Evolutionary conservation across 64 coral and sea anemone species (phyloP).

Genomic region (Acropora yongei): DNA sequence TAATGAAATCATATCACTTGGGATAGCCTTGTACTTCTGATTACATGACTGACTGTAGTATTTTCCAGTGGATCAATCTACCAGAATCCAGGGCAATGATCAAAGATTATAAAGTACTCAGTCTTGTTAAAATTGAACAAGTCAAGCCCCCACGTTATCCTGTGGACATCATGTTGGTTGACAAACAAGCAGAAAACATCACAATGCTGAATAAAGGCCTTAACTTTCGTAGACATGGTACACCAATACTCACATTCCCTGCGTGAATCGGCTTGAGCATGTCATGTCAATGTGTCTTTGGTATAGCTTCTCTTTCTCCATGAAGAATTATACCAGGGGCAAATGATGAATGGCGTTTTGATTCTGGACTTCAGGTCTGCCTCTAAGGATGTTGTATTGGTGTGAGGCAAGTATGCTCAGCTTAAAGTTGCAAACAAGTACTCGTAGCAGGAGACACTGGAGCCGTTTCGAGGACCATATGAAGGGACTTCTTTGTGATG

Average conservation of each 20-base stretch:
- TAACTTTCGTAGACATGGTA: background rate
- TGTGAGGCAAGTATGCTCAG: background rate
- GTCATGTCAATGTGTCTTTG: background rate
- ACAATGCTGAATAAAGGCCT: background rate
- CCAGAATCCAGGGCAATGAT: constrained; percentile 20
- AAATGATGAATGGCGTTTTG: background rate
- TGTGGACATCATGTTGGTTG: background rate
- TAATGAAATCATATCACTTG: too few species aligned
- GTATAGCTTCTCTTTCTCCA: background rate
- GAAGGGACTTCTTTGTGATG: background rate
- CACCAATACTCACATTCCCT: background rate
- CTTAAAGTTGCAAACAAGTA: background rate
- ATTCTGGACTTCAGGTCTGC: background rate
- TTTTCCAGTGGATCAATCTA: background rate
- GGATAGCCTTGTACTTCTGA: background rate
- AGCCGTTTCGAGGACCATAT: too few species aligned
- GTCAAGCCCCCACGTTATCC: background rate
- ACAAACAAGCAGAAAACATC: background rate
- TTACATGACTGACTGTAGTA: background rate
- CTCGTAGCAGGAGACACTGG: too few species aligned
- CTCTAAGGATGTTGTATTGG: background rate
- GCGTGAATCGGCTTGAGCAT: background rate
- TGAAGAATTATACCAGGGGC: background rate
- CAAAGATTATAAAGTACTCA: background rate
- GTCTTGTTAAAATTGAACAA: background rate